Conservation (phyloP, 2,797 vertebrate species). For the Loris lydekkerianus region DNA sequence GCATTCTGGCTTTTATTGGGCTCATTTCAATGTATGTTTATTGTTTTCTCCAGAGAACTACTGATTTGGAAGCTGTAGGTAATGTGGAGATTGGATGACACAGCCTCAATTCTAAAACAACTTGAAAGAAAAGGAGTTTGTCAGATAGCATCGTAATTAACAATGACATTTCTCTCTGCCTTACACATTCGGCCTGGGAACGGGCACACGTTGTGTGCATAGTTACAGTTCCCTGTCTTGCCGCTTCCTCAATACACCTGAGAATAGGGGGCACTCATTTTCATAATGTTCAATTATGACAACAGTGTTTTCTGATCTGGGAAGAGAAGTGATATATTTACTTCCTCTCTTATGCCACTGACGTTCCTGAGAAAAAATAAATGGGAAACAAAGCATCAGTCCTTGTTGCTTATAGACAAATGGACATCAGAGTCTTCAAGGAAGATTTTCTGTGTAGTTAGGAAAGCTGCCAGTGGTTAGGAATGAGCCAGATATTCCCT, state of each 20-base stretch:
- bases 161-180: background rate
- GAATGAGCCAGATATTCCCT: background rate
- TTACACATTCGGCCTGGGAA: background rate
- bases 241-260: background rate
- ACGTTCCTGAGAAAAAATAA: background rate
- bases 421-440: background rate
- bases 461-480: background rate
- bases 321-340: background rate
- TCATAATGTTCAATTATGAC: background rate
- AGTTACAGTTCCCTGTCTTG: background rate
- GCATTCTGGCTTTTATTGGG: background rate
- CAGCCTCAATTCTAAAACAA: background rate
- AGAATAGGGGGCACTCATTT: background rate
- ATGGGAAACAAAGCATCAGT: background rate
- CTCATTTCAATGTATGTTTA: background rate
- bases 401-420: conserved; percentile 9
- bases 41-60: background rate
- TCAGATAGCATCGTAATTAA: background rate
- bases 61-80: background rate
- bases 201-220: background rate
- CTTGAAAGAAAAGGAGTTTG: background rate
- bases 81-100: background rate
- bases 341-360: background rate
- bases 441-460: background rate
- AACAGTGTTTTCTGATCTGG: background rate